A percentile compares a stretch with the other conserved stretches of the same genome.
Conservation (phyloP, 2,797 vertebrate species). For the Sparus aurata region DNA sequence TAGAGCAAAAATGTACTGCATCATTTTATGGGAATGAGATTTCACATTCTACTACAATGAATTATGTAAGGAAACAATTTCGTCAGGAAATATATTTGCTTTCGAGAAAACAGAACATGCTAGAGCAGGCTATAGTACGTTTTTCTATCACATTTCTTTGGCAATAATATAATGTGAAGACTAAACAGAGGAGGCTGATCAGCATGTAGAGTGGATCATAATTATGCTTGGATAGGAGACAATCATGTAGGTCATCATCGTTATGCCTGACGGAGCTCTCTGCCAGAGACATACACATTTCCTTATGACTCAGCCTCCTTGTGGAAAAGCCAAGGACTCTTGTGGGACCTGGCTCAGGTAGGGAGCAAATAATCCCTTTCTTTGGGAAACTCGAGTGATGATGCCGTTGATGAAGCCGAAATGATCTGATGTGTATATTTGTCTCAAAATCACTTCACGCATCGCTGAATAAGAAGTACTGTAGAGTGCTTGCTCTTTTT, state of each 20-base stretch:
- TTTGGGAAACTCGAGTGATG: constrained; percentile 41
- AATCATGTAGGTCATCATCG: constrained; percentile 53
- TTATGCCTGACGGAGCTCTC: constrained; percentile 43
- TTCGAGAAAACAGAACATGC: constrained; percentile 16
- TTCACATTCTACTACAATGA: constrained; percentile 42
- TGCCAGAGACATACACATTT: constrained; percentile 63
- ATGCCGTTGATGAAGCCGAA: constrained; percentile 57
- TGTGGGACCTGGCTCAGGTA: constrained; percentile 56
- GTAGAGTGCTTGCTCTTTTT: constrained; percentile 40
- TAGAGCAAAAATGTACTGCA: constrained; percentile 72
- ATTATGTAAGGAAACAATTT: constrained; percentile 43
- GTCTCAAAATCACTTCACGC: constrained; percentile 48
- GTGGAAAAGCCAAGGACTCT: constrained; percentile 53
- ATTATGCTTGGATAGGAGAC: constrained; percentile 45
- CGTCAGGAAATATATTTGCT: constrained; percentile 16
- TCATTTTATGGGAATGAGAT: constrained; percentile 43
- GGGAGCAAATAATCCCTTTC: constrained; percentile 34
- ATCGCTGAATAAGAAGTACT: constrained; percentile 33
- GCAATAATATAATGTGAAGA: constrained; percentile 42
- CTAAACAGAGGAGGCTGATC: constrained; percentile 32
- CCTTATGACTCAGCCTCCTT: constrained; percentile 47
- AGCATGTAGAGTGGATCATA: constrained; percentile 44
- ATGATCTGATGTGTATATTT: constrained; percentile 47
- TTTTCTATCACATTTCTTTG: constrained; percentile 12
- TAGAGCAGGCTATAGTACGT: background rate